These are phyloP conservation scores for Drosophila sproati DNA, from an alignment of 1,140 invertebrate genomes.

Conservation along the genomic window DNA sequence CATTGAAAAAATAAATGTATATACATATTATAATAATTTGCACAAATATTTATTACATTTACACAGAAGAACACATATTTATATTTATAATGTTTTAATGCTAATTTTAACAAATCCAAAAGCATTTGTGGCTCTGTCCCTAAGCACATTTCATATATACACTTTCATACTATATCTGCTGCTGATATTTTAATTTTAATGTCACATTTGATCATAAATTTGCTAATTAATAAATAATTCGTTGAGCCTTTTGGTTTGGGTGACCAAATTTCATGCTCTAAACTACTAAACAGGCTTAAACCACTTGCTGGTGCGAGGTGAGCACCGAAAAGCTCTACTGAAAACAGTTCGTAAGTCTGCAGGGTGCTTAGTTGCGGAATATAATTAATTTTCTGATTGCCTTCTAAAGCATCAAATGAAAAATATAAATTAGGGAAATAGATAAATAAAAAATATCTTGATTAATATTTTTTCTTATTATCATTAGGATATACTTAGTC, in stretches of 20 bases:
- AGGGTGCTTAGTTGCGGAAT: conserved; percentile 36
- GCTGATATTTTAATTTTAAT: conserved; percentile 80
- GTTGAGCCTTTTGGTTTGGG: conserved; percentile 8
- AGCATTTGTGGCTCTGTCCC: conserved; percentile 35
- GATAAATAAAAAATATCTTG: too few species aligned
- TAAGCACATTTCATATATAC: conserved; percentile 42
- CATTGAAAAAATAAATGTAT: conserved; percentile 28
- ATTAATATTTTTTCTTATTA: too few species aligned
- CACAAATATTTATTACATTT: conserved; percentile 79
- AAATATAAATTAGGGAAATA: too few species aligned
- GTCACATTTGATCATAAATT: conserved; percentile 82
- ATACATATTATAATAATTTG: conserved; percentile 67
- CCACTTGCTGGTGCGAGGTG: background rate
- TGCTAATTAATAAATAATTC: conserved; percentile 73
- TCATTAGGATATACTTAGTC: background rate
- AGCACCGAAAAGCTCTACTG: background rate
- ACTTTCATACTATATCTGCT: conserved; percentile 65
- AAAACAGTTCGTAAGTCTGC: conserved; percentile 25
- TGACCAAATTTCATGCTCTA: conserved; percentile 2
- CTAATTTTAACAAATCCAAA: conserved; percentile 76
- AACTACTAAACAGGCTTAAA: conserved; percentile 1
- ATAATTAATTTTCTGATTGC: conserved; percentile 49
- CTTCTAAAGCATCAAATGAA: conserved; percentile 5
- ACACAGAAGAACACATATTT: conserved; percentile 48
- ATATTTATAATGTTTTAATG: conserved; percentile 81